Percentiles rank a stretch among this genome's conserved stretches.
These are phyloP conservation scores for Philonicus albiceps DNA, from an alignment of 2,888 invertebrate genomes.

Conservation along the genomic window DNA sequence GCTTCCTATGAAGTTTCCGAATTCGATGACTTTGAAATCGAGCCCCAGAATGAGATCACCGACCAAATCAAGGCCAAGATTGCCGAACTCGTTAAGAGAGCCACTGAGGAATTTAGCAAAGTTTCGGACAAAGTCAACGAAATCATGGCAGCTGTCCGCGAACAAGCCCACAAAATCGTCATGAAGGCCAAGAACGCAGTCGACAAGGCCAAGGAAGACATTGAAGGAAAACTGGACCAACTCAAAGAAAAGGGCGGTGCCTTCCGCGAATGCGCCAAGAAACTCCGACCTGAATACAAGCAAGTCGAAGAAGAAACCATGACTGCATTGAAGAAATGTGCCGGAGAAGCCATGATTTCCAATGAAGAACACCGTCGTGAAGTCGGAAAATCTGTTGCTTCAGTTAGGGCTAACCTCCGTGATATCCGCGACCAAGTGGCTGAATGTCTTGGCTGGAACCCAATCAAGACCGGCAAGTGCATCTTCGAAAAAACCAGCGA, in stretches of 20 bases:
- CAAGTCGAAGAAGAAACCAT: not conserved
- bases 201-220: not conserved
- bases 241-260: slow-evolving; percentile 13
- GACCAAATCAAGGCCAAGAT: slow-evolving; percentile 5
- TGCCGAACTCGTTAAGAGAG: not conserved
- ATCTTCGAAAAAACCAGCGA: slow-evolving; percentile 3
- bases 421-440: not conserved
- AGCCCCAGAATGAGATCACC: not conserved
- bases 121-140: not conserved
- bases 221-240: not conserved
- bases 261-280: slow-evolving; percentile 14
- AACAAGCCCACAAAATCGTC: not conserved
- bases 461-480: slow-evolving; percentile 23
- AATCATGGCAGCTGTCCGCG: not conserved
- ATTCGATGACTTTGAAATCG: not conserved
- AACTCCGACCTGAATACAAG: slow-evolving; percentile 26
- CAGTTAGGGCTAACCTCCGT: not conserved
- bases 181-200: not conserved
- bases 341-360: not conserved
- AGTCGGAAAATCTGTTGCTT: not conserved
- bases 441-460: slow-evolving; percentile 17
- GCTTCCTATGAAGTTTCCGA: not conserved
- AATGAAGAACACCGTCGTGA: not conserved
- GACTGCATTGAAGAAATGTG: slow-evolving; percentile 14
- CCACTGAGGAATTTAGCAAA: not conserved